Percentiles rank a stretch among this genome's conserved stretches.
phyloP scores from a whole-genome alignment of 2,113 vertebrate genomes.

The Leptodactylus fuscus region DNA sequence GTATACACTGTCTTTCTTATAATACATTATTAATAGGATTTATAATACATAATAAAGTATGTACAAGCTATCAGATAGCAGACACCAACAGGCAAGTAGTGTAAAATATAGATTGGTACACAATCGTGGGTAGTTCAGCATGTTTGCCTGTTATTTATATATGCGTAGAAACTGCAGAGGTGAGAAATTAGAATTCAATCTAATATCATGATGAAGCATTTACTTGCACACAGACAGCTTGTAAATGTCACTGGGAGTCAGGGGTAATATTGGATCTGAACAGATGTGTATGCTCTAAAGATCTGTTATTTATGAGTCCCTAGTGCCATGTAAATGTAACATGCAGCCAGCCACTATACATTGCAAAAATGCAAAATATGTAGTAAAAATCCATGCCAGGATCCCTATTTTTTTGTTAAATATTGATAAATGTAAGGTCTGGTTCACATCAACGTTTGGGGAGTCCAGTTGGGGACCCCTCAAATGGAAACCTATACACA shows the following conservation, averaged over 20 bases:
- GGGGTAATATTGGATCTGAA: constrained; percentile 1
- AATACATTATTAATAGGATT: constrained; percentile 39
- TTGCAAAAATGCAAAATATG: background rate
- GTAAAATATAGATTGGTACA: background rate
- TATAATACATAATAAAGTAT: constrained; percentile 19
- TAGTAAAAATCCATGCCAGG: too few species aligned
- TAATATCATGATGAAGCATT: constrained; percentile 36
- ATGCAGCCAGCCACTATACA: background rate
- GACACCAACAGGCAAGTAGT: background rate
- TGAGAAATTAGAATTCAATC: background rate
- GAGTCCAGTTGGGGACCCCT: too few species aligned
- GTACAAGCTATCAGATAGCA: constrained; percentile 13
- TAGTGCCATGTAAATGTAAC: constrained; percentile 20
- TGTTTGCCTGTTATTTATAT: constrained; percentile 9
- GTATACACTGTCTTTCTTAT: background rate
- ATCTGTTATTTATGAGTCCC: constrained; percentile 38
- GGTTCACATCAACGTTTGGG: too few species aligned
- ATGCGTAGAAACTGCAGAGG: background rate
- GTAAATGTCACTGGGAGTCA: constrained; percentile 22
- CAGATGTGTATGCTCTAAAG: constrained; percentile 8
- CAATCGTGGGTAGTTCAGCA: background rate
- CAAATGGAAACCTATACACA: too few species aligned
- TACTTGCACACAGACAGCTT: constrained; percentile 36
- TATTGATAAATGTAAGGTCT: too few species aligned
- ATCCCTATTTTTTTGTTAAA: too few species aligned